These are phyloP conservation scores for Sebastolobus altivelis DNA, from an alignment of 2,797 vertebrate species.

Conservation along the genomic window DNA sequence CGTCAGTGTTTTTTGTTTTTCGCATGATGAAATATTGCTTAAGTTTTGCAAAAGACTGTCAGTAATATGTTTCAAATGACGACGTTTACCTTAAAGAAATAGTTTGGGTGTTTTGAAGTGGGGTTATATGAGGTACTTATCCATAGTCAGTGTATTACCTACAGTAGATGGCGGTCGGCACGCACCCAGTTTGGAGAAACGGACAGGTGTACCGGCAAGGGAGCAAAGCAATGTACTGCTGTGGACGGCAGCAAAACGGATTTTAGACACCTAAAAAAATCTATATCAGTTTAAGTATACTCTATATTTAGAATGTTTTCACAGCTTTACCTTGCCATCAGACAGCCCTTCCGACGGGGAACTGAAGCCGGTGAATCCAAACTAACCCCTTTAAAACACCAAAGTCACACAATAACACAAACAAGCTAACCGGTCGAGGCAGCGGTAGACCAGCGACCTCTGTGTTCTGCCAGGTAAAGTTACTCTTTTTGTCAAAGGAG, in stretches of 20 bases:
- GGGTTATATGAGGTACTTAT: neutral
- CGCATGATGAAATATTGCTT: neutral
- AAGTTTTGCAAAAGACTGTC: neutral
- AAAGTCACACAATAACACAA: neutral
- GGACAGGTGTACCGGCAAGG: too few relatives aligned
- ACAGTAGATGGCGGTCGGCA: neutral
- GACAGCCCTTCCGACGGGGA: neutral
- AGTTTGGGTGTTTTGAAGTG: neutral
- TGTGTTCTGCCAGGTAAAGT: too few relatives aligned
- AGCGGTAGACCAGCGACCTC: too few relatives aligned
- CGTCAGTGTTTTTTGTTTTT: neutral
- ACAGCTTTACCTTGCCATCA: neutral
- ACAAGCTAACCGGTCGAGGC: too few relatives aligned
- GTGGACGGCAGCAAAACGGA: too few relatives aligned
- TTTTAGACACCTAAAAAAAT: too few relatives aligned
- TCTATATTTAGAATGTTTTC: neutral
- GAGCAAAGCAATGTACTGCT: too few relatives aligned
- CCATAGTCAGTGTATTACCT: neutral
- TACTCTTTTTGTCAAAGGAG: too few relatives aligned
- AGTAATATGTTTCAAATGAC: neutral
- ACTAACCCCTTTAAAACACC: neutral
- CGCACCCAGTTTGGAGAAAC: too few relatives aligned
- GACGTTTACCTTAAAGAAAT: neutral
- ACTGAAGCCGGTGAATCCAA: neutral
- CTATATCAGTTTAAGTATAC: too few relatives aligned